phyloP scores from a whole-genome alignment of 2,888 invertebrate genomes.

The Terebella lapidaria region DNA sequence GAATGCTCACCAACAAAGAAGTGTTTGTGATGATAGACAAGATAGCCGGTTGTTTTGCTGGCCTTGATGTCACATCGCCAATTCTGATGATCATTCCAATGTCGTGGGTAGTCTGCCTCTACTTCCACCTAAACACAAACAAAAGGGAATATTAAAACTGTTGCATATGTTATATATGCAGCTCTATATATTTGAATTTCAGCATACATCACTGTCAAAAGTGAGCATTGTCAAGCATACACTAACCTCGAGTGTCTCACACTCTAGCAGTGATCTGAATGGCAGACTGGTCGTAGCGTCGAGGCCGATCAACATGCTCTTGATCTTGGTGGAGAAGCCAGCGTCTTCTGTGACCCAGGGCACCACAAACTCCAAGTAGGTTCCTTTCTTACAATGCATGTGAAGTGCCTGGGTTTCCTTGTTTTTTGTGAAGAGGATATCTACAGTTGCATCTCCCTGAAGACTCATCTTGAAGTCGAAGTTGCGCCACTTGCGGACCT shows the following conservation, averaged over 20 bases:
- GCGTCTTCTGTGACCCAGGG: slow-evolving; percentile 84
- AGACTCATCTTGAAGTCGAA: slow-evolving; percentile 86
- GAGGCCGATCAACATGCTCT: slow-evolving; percentile 86
- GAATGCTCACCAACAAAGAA: slow-evolving; percentile 75
- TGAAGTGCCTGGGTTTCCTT: slow-evolving; percentile 94
- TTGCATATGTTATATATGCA: not conserved
- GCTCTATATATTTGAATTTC: not conserved
- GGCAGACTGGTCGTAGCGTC: slow-evolving; percentile 94
- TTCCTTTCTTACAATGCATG: slow-evolving; percentile 89
- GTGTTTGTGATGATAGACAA: slow-evolving; percentile 91
- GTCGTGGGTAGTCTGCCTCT: slow-evolving; percentile 80
- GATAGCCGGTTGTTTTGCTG: slow-evolving; percentile 86
- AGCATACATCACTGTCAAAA: not conserved
- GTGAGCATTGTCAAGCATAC: not conserved
- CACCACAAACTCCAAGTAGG: slow-evolving; percentile 91
- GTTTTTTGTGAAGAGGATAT: slow-evolving; percentile 91
- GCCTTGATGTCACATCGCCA: slow-evolving; percentile 89
- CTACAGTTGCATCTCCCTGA: slow-evolving; percentile 87
- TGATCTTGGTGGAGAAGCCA: slow-evolving; percentile 85
- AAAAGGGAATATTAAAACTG: not conserved
- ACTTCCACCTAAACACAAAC: slow-evolving; percentile 64
- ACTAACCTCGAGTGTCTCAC: slow-evolving; percentile 77
- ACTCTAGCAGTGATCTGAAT: slow-evolving; percentile 85
- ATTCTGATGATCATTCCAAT: slow-evolving; percentile 94
- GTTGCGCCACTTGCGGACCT: slow-evolving; percentile 79